Conservation (phyloP, 1,140 invertebrate genomes). For the Dendrolimus punctatus region DNA sequence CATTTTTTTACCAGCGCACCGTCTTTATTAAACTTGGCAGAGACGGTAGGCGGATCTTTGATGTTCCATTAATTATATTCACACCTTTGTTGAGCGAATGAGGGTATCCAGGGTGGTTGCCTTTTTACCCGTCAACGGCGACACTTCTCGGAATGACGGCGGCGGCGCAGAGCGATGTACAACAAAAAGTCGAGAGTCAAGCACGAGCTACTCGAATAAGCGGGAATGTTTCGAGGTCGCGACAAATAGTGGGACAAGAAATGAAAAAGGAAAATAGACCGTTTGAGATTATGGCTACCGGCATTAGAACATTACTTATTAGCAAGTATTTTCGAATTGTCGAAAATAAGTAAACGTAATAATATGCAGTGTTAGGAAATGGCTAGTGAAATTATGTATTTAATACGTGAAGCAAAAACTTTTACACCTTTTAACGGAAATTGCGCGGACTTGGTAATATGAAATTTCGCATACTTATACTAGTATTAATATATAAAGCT, state of each 20-base stretch:
- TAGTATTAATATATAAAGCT: no score
- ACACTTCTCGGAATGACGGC: conserved; percentile 48
- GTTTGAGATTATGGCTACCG: conserved; percentile 1
- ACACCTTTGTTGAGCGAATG: conserved; percentile 44
- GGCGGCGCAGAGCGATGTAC: conserved; percentile 10
- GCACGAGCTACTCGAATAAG: conserved; percentile 28
- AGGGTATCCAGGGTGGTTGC: conserved; percentile 15
- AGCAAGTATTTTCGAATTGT: no score
- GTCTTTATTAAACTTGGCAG: conserved; percentile 7
- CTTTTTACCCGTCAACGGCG: conserved; percentile 26
- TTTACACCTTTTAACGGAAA: no score
- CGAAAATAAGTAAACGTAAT: no score
- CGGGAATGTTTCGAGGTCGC: conserved; percentile 17
- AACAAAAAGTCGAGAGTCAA: conserved; percentile 35
- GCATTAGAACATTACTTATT: background rate
- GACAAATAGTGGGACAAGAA: conserved; percentile 10
- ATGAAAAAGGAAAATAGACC: conserved; percentile 5
- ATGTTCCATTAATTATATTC: conserved; percentile 61
- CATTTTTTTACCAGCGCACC: no score
- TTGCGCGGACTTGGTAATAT: no score
- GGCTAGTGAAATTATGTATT: no score
- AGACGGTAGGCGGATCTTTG: conserved; percentile 38
- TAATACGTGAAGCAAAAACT: no score
- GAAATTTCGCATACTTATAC: no score
- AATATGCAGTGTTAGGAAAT: no score